Conservation (phyloP, 2,888 invertebrate genomes). For the Ptilodon capucinus region DNA sequence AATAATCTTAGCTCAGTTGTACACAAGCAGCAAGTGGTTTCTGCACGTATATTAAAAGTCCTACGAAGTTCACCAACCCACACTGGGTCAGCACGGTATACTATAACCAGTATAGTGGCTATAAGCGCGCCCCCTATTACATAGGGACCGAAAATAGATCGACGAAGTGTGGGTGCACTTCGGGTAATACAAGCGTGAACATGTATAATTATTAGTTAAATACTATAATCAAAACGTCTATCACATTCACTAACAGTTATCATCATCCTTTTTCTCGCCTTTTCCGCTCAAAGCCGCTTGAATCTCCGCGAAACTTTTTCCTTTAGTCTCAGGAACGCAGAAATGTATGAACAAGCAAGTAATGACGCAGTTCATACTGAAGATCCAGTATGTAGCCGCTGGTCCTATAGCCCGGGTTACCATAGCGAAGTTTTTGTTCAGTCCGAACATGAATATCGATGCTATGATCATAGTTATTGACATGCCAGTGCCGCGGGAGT, state of each 20-base stretch:
- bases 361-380: slow-evolving; percentile 39
- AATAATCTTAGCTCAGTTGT: too few relatives aligned
- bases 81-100: too few relatives aligned
- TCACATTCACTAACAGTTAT: neutral
- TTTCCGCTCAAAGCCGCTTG: slow-evolving; percentile 41
- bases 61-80: too few relatives aligned
- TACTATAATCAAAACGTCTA: neutral
- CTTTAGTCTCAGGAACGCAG: slow-evolving; percentile 63
- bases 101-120: too few relatives aligned
- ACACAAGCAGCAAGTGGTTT: too few relatives aligned
- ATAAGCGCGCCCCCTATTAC: too few relatives aligned
- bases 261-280: neutral
- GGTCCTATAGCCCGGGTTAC: slow-evolving; percentile 45
- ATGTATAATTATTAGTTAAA: too few relatives aligned
- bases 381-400: slow-evolving; percentile 49
- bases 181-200: too few relatives aligned
- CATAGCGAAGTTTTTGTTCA: slow-evolving; percentile 47
- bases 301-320: slow-evolving; percentile 57
- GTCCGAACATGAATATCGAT: neutral
- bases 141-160: too few relatives aligned
- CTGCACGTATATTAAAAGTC: too few relatives aligned
- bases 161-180: too few relatives aligned
- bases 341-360: slow-evolving; percentile 41
- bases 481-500: slow-evolving; percentile 47
- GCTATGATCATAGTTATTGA: slow-evolving; percentile 13